phyloP scores from a whole-genome alignment of 2,797 vertebrate species.

The Scarus forsteni region DNA sequence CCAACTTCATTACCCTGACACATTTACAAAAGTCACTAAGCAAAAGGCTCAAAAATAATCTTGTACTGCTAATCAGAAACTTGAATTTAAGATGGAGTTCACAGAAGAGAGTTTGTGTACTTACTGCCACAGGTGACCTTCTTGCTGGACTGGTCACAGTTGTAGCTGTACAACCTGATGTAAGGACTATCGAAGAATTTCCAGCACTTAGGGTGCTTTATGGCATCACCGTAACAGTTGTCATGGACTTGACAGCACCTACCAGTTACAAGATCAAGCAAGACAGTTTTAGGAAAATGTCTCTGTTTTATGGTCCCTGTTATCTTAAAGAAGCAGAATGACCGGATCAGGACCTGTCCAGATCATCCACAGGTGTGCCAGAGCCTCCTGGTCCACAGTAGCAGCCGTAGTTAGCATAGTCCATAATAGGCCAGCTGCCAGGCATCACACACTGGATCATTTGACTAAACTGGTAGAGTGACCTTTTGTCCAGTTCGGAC shows the following conservation, averaged over 20 bases:
- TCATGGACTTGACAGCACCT: conserved; percentile 83
- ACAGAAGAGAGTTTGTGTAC: conserved; percentile 25
- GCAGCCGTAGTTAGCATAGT: conserved; percentile 79
- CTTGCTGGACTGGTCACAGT: conserved; percentile 61
- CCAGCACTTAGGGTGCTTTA: conserved; percentile 76
- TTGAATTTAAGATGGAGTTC: neutral
- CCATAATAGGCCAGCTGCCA: conserved; percentile 64
- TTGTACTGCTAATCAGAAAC: neutral
- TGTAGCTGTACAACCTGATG: conserved; percentile 75
- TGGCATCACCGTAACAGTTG: conserved; percentile 71
- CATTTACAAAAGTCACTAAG: neutral
- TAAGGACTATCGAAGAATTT: conserved; percentile 81
- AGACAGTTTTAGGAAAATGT: accelerated
- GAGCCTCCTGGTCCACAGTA: conserved; percentile 78
- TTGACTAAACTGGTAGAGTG: conserved; percentile 69
- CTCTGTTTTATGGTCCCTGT: no score
- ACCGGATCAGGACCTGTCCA: conserved; percentile 69
- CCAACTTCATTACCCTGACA: neutral
- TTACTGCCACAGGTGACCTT: conserved; percentile 77
- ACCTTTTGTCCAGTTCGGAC: conserved; percentile 43
- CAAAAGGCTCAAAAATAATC: neutral
- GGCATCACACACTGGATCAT: conserved; percentile 78
- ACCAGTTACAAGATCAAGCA: neutral
- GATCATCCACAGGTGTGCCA: conserved; percentile 74
- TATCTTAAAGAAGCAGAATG: neutral